Conservation (phyloP, 1,140 invertebrate species). For the Cyphomyrmex costatus region DNA sequence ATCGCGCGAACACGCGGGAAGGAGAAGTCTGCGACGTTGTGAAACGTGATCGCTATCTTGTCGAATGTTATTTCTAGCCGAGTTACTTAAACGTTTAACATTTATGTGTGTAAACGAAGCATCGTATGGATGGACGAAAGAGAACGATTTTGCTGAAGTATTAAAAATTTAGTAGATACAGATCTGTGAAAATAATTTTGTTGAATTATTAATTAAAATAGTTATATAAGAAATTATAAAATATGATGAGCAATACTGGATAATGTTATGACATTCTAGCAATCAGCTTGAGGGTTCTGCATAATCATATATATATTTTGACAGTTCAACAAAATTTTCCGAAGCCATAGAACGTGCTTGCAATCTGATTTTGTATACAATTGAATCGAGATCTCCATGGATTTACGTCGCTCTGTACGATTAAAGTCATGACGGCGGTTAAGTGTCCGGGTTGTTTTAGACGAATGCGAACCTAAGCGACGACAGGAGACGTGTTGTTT, state of each 20-base stretch:
- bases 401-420: constrained; percentile 7
- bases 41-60: neutral
- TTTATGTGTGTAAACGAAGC: neutral
- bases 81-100: neutral
- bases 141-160: too few relatives aligned
- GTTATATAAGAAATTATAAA: too few relatives aligned
- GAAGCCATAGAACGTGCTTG: neutral
- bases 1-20: constrained; percentile 11
- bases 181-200: too few relatives aligned
- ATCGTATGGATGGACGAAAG: neutral
- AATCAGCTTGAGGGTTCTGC: too few relatives aligned
- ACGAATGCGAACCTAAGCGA: constrained; percentile 33
- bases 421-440: neutral
- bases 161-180: too few relatives aligned
- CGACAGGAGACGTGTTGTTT: constrained; percentile 58
- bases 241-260: too few relatives aligned
- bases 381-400: neutral
- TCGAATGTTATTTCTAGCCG: neutral
- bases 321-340: neutral
- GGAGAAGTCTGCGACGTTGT: neutral
- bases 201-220: too few relatives aligned
- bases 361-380: neutral
- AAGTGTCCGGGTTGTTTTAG: constrained; percentile 59
- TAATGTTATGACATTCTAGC: too few relatives aligned
- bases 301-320: too few relatives aligned